Base-by-base conservation (phyloP, 1,140 invertebrate genomes). In the Drosophila nannoptera region DNA sequence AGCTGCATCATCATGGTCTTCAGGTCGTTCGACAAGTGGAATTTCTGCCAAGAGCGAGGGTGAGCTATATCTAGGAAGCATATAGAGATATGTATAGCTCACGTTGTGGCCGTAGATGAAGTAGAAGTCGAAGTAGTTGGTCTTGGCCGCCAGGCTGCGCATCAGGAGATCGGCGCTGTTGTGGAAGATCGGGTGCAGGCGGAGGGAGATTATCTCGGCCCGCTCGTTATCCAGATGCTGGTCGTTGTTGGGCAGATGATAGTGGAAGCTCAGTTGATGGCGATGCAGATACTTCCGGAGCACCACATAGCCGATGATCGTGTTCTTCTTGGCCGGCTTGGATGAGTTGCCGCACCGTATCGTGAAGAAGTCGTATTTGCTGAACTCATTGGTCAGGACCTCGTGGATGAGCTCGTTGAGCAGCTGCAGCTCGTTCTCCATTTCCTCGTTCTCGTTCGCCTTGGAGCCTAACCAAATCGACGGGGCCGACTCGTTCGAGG, bases 311-410 rank as follows among this genome's bases (percentile, higher is more conserved):
- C 87, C 87, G 16, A 88, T 70, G 5, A 69, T 14, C 1, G 71
- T 80, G 35, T 88, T 88, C 0, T 75, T 29, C 0, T 54, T 32
- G 8, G 60, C 67, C 0, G 77, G 35, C n/a, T 55, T 73, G 2
- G 61, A 60, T 0, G 87, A 86, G 33, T 86, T 58, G 0, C 87
- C 87, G 31, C 82, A 87, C 11, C 87, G 77, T 52, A 88, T 88
- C 38, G 87, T 88, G 12, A 77, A 75, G 0, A 78, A 60, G 29
- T 64, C 12, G 14, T 73, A 88, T 12, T 87, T 71, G 11, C 54
- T 84, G 7, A 35, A 33, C 5, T 61, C 48, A 33, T 84, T 76
- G 3, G 59, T 31, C 8, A 88, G 55, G 6, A 88, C 80, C 50
- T 87, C 75, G 5, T 49, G 38, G 31, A 88, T 63, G n/a, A 87